Evolutionary conservation across 2,888 invertebrate genomes (phyloP), one percentile per base, ranked within the genome.

Genomic region (Anthoptus insignis): DNA sequence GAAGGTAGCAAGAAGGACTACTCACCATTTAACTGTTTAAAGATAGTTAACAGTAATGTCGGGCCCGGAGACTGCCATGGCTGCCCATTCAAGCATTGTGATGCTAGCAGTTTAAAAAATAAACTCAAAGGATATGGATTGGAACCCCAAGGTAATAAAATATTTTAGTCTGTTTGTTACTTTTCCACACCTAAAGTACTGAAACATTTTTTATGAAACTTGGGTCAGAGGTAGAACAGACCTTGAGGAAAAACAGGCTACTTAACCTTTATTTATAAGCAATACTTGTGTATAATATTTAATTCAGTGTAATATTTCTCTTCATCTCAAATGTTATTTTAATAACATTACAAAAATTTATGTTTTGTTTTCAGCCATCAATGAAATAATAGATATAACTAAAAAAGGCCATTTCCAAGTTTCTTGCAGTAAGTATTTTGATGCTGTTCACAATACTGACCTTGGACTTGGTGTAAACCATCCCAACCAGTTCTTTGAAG

Each of bases 401-500:
- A 95, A 95, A 67, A 96, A 95, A 68, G 96, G 97, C 0, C 98
- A 98, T 81, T 99, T 95, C 81, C 97, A 98, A 87, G 93, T 98
- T 68, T 99, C 99, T 0, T 99, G 99, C 86, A 96, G 96, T 45
- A 96, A 96, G 81, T 98, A 97, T 84, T 99, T 98, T 88, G 97
- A 97, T 90, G 89, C 94, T 57, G 94, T 94, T 0, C 97, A 97
- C 72, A 95, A 95, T 73, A 88, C 93, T 5, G 91, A 94, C n/a
- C 79, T 95, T 13, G 96, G 95, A 39, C 91, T 95, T 42, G 95
- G 96, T 2, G 96, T 98, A 39, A 95, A 96, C 81, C 99, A 99
- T 91, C 99, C 99, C 0, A 99, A 99, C 89, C 97, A 97, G 73
- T 99, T 97, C 87, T 99, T 97, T 86, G 96, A 96, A 76, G 97